Percentiles rank a stretch among this genome's conserved stretches.
Evolutionary conservation across 2,113 vertebrate species (phyloP).

Genomic region (Dipodomys ordii): DNA sequence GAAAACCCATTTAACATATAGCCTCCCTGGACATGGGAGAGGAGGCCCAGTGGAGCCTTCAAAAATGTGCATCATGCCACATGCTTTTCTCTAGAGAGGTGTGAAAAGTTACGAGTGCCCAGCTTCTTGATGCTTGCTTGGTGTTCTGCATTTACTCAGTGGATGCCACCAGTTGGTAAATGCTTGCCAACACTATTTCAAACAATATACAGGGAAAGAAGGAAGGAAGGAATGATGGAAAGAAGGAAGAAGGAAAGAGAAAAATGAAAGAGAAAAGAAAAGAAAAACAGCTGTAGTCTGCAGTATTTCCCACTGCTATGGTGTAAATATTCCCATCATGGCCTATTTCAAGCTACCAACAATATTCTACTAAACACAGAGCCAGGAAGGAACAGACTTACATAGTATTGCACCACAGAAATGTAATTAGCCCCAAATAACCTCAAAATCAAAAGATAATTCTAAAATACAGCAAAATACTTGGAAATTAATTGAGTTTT

Average conservation of each 20-base stretch:
- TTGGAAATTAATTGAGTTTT: background rate
- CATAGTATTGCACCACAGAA: background rate
- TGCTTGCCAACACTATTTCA: background rate
- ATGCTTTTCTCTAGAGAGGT: background rate
- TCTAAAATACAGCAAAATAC: background rate
- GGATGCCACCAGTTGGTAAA: background rate
- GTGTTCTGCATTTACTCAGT: background rate
- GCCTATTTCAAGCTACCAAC: background rate
- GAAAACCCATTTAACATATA: slow-evolving; percentile 45
- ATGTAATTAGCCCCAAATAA: background rate
- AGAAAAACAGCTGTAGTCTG: background rate
- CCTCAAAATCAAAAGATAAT: background rate
- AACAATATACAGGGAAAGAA: background rate
- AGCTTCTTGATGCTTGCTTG: background rate
- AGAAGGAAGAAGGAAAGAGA: background rate
- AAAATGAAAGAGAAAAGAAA: background rate
- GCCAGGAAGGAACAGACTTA: background rate
- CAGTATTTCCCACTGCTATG: slow-evolving; percentile 16
- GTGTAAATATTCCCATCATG: background rate
- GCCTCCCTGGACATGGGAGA: background rate
- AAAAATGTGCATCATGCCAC: background rate
- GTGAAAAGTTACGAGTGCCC: background rate
- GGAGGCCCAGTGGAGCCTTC: slow-evolving; percentile 46
- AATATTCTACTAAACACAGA: background rate
- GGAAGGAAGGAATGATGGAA: background rate